Conservation (phyloP, 2,797 vertebrate genomes). For the Chelon auratus region DNA sequence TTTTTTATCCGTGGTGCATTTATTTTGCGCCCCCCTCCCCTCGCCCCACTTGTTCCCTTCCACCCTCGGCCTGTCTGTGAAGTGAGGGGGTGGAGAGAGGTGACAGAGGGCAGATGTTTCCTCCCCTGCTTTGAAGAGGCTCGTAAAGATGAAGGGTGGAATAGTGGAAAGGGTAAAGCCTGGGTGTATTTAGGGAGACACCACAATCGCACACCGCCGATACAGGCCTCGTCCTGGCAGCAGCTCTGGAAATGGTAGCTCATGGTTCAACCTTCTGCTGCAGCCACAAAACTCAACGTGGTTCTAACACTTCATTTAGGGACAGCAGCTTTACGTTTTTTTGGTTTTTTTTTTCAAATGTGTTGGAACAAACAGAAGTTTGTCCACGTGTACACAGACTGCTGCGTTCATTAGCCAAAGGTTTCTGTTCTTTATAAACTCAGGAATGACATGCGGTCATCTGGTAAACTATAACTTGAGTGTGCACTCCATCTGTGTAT, state of each 20-base stretch:
- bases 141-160: slow-evolving; percentile 56
- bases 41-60: background rate
- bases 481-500: slow-evolving; percentile 31
- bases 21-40: background rate
- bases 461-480: slow-evolving; percentile 34
- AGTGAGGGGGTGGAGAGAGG: slow-evolving; percentile 68
- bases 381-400: slow-evolving; percentile 38
- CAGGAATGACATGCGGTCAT: background rate
- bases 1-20: background rate
- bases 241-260: slow-evolving; percentile 50
- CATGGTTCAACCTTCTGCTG: slow-evolving; percentile 11
- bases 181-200: slow-evolving; percentile 42
- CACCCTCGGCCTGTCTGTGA: slow-evolving; percentile 43
- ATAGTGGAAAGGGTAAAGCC: slow-evolving; percentile 40
- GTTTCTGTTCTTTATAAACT: slow-evolving; percentile 15
- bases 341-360: background rate
- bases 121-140: slow-evolving; percentile 66
- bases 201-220: slow-evolving; percentile 30
- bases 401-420: slow-evolving; percentile 7
- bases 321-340: background rate
- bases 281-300: slow-evolving; percentile 38
- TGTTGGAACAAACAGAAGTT: slow-evolving; percentile 55
- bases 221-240: slow-evolving; percentile 32
- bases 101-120: slow-evolving; percentile 77
- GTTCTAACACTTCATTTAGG: slow-evolving; percentile 43